Conservation (phyloP, 2,113 vertebrate genomes). For the Recurvirostra avosetta region DNA sequence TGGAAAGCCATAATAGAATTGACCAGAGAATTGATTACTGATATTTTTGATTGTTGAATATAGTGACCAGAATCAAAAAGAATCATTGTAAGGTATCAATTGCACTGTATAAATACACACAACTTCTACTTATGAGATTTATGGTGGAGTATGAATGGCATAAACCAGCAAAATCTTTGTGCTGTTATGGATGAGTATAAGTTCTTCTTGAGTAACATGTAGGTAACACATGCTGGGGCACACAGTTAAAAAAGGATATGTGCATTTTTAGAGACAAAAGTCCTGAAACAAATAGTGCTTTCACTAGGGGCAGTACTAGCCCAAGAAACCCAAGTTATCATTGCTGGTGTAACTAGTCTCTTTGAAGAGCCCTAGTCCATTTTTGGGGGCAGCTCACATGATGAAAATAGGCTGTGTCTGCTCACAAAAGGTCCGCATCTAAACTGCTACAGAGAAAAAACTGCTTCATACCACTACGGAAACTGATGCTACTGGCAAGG, state of each 20-base stretch:
- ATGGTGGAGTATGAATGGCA: not conserved
- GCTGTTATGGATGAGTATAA: not conserved
- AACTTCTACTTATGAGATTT: not conserved
- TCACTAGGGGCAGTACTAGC: constrained; percentile 8
- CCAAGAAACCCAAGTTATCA: not conserved
- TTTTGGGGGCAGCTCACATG: constrained; percentile 21
- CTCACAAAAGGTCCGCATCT: constrained; percentile 49
- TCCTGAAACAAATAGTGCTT: not conserved
- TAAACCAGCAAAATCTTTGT: not conserved
- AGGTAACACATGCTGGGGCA: constrained; percentile 14
- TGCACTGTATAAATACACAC: no score
- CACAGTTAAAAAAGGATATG: not conserved
- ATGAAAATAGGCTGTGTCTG: constrained; percentile 36
- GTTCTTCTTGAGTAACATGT: not conserved
- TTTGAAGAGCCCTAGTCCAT: constrained; percentile 34
- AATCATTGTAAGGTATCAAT: no score
- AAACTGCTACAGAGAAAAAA: constrained; percentile 36
- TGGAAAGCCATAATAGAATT: no score
- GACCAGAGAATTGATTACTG: no score
- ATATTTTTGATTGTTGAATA: no score
- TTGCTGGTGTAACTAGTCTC: not conserved
- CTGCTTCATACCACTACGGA: constrained; percentile 5
- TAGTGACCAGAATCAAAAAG: no score
- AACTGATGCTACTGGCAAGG: constrained; percentile 6
- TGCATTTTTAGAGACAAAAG: not conserved